Conservation (phyloP, 2,113 vertebrate genomes). For the Mus pahari region DNA sequence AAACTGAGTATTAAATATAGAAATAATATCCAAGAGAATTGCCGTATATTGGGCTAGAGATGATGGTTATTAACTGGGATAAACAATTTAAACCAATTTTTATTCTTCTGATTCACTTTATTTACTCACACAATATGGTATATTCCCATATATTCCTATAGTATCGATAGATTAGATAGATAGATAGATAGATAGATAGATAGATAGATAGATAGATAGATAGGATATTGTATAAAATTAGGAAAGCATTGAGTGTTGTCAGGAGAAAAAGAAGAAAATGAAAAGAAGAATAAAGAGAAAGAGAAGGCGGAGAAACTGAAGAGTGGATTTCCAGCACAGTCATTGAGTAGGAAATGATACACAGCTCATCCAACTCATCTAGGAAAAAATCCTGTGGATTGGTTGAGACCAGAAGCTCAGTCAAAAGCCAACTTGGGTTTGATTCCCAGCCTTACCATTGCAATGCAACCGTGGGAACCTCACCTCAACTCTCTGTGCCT, state of each 20-base stretch:
- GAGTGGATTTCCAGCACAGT: not conserved
- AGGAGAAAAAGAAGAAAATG: not conserved
- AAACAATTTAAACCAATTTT: not conserved
- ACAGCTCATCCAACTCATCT: not conserved
- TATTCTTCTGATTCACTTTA: not conserved
- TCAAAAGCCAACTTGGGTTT: not conserved
- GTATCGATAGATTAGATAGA: not conserved
- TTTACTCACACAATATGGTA: not conserved
- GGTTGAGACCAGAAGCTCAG: not conserved
- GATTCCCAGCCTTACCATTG: not conserved
- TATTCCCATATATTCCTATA: not conserved
- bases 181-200: not conserved
- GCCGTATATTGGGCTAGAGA: not conserved
- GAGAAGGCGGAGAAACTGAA: not conserved
- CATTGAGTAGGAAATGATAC: not conserved
- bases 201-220: not conserved
- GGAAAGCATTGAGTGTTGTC: not conserved
- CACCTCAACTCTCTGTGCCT: not conserved
- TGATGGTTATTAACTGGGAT: not conserved
- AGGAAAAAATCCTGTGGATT: not conserved
- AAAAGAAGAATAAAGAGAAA: not conserved
- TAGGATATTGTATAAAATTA: not conserved
- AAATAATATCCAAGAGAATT: slow-evolving; percentile 32
- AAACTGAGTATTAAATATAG: not conserved
- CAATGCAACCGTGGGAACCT: not conserved